Evolutionary conservation across 2,113 vertebrate species (phyloP), one percentile per base, ranked within the genome.

Genomic region (Esox niger): DNA sequence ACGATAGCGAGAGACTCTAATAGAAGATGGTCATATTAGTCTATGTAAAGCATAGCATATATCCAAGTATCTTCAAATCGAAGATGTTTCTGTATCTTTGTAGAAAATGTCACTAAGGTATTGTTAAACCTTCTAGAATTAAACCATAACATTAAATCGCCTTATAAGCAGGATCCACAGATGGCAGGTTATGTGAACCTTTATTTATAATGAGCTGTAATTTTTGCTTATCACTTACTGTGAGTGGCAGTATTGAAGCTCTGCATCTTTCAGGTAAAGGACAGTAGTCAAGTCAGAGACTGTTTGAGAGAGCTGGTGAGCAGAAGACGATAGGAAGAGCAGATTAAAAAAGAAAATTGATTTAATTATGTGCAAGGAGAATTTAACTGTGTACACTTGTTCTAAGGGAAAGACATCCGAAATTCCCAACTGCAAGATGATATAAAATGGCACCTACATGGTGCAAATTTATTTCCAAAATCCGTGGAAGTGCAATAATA

Each of bases 241-340:
- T 77, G 91, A 89, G 68, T 90, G 87, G 82, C 87, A 91, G 79
- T 91, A 81, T 35, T 91, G 89, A 47, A 92, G 70, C 64, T 92
- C 90, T 33, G 85, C 87, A 33, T 91, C 91, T 83, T 90, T 92
- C 38, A 92, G 69, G 64, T 85, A 76, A 21, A 91, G 55, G 55
- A 86, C 75, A 1, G 80, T 64, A 23, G 88, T 88, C 57, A 91
- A 69, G 32, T 92, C 90, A 0, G 86, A 84, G 33, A 91, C 80
- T 13, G 83, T 89, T 73, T 90, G 86, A 38, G 84, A 85, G 47
- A 91, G 77, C 91, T 92, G 73, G 2, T 67, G 43, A 70, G n/a
- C 52, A 35, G 32, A 35, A 35, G 32, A 64, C 35, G 10, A 67
- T 52, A 52, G 67, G 60, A n/a, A 59, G 33, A 8, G 11, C 20